phyloP scores from a whole-genome alignment of 1,140 invertebrate species.

The Apis florea region DNA sequence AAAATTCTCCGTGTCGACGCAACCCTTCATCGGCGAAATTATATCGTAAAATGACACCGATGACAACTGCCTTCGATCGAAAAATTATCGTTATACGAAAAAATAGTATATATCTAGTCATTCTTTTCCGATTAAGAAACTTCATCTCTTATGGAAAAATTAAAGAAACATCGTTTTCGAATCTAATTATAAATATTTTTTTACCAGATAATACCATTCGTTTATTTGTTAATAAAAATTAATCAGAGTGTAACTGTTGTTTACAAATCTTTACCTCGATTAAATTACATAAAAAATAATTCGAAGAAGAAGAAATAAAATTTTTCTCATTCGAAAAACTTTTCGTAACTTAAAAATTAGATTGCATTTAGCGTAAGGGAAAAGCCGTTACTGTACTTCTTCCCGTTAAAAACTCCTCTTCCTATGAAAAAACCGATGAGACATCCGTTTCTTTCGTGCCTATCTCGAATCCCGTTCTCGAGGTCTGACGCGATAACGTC shows the following conservation, averaged over 20 bases:
- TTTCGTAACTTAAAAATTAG: too few species aligned
- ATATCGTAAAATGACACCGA: slow-evolving; percentile 25
- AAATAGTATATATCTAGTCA: not conserved
- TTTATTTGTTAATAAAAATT: too few species aligned
- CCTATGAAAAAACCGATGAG: not conserved
- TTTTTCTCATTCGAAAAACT: too few species aligned
- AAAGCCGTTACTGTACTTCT: not conserved
- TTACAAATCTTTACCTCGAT: too few species aligned
- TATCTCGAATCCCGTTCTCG: not conserved
- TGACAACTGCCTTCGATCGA: not conserved
- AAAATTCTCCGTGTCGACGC: slow-evolving; percentile 15
- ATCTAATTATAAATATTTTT: too few species aligned
- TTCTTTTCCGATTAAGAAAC: not conserved
- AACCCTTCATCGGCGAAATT: slow-evolving; percentile 9
- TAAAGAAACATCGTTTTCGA: too few species aligned
- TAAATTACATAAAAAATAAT: too few species aligned
- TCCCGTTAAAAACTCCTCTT: slow-evolving; percentile 2
- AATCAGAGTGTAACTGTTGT: too few species aligned
- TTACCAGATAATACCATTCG: too few species aligned
- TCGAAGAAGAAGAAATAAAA: too few species aligned
- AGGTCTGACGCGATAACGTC: not conserved
- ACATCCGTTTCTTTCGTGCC: not conserved
- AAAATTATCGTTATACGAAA: not conserved
- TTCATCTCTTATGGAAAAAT: not conserved
- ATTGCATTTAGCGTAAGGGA: too few species aligned